Evolutionary conservation across 1,140 invertebrate genomes (phyloP), one percentile per base, ranked within the genome.

Genomic region (Nymphalis io): DNA sequence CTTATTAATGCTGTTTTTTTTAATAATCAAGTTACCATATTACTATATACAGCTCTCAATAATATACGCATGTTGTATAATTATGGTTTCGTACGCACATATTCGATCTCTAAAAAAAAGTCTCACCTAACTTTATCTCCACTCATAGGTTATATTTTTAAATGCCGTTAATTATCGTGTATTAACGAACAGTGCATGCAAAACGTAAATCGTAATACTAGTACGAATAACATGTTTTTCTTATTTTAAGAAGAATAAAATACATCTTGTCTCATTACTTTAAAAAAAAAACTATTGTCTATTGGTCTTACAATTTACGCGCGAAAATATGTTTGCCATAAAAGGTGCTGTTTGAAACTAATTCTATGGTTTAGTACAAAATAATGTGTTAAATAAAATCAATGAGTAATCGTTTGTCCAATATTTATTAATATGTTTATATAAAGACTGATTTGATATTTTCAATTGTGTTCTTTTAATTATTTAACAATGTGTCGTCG

Each of bases 381-480:
- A 27, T 57, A 48, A 61, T 58, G 59, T 72, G 62, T 73, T 73
- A 46, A 46, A 71, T 44, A 4, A 33, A 33, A 33, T 33, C 27
- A 33, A 33, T 33, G 63, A 69, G 13, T 59, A 23, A 55, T 60
- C 51, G 58, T 61, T 70, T 74, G 27, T 68, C 67, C 57, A 68
- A 70, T 71, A 44, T 67, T 51, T 68, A 67, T 74, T 72, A 62
- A 70, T 78, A 73, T 79, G 64, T 72, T 78, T 76, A 60, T 74
- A 75, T 70, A 80, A 83, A 85, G 84, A 84, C 84, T 84, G 83
- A 85, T 84, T 78, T 84, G 63, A 75, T 70, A 72, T 76, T 76
- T 81, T 78, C 64, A 13, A 46, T 74, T 84, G 78, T 79, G 78
- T 81, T 84, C 69, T 80, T 33, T 33, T 79, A 72, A 60, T 75